Conservation (phyloP, 2,797 vertebrate species). For the Mareca penelope region DNA sequence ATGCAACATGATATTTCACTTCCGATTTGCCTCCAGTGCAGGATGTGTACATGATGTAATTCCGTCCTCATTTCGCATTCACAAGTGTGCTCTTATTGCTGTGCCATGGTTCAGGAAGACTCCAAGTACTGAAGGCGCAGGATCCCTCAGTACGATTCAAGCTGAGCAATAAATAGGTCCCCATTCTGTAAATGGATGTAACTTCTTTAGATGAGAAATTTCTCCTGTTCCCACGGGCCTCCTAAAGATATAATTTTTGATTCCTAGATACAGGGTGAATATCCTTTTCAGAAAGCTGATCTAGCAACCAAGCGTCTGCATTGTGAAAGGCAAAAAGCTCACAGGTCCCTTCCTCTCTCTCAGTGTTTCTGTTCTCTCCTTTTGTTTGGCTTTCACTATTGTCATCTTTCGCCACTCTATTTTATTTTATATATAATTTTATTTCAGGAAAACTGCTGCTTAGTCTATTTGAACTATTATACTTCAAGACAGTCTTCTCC, state of each 20-base stretch:
- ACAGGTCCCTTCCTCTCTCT: background rate
- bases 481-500: background rate
- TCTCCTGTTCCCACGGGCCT: background rate
- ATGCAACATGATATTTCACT: constrained; percentile 16
- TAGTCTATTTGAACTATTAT: background rate
- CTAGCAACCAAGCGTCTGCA: background rate
- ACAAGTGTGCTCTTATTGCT: background rate
- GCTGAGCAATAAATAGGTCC: constrained; percentile 52
- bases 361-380: constrained; percentile 20
- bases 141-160: constrained; percentile 22
- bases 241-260: constrained; percentile 11
- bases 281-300: constrained; percentile 29
- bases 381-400: constrained; percentile 48
- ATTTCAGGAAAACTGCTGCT: constrained; percentile 32
- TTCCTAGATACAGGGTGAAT: constrained; percentile 17
- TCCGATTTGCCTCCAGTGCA: constrained; percentile 2
- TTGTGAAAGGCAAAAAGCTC: constrained; percentile 28
- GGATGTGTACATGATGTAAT: constrained; percentile 36
- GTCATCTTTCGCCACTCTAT: constrained; percentile 8
- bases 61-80: constrained; percentile 30
- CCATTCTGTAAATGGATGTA: constrained; percentile 26
- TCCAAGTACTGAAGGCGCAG: constrained; percentile 29
- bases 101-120: background rate
- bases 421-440: constrained; percentile 30
- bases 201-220: constrained; percentile 23